phyloP scores from a whole-genome alignment of 2,113 vertebrate genomes.

The Strix uralensis region DNA sequence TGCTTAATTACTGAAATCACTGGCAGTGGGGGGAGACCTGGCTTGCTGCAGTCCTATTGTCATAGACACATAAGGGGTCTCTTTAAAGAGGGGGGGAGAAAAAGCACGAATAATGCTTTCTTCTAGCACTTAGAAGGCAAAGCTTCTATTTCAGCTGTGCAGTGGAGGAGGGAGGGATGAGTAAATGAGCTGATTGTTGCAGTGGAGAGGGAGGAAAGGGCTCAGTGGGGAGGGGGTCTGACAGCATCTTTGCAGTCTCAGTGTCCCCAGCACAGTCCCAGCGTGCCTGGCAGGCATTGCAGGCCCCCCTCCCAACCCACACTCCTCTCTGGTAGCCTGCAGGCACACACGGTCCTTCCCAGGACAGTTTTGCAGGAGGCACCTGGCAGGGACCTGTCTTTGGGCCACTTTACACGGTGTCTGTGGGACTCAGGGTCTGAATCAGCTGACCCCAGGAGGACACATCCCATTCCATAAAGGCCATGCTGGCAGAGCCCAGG shows the following conservation, averaged over 20 bases:
- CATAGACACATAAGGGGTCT: background rate
- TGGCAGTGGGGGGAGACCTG: background rate
- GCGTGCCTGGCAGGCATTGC: background rate
- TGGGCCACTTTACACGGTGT: background rate
- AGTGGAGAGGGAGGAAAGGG: background rate
- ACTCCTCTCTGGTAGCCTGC: background rate
- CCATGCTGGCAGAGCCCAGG: fast-evolving
- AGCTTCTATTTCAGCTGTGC: background rate
- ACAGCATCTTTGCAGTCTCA: background rate
- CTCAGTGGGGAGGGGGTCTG: background rate
- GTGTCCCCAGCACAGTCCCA: fast-evolving
- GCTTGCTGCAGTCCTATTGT: background rate
- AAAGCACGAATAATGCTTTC: background rate
- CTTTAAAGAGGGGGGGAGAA: background rate
- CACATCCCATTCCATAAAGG: background rate
- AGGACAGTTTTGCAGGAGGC: background rate
- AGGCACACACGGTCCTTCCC: background rate
- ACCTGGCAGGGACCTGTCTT: background rate
- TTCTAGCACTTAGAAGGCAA: background rate
- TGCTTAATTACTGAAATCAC: background rate
- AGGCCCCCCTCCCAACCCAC: background rate
- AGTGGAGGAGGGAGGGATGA: background rate
- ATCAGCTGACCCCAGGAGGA: background rate
- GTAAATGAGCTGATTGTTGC: background rate
- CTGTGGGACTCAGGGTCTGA: fast-evolving